Conservation (phyloP, 2,113 vertebrate genomes). For the Ameiurus melas region DNA sequence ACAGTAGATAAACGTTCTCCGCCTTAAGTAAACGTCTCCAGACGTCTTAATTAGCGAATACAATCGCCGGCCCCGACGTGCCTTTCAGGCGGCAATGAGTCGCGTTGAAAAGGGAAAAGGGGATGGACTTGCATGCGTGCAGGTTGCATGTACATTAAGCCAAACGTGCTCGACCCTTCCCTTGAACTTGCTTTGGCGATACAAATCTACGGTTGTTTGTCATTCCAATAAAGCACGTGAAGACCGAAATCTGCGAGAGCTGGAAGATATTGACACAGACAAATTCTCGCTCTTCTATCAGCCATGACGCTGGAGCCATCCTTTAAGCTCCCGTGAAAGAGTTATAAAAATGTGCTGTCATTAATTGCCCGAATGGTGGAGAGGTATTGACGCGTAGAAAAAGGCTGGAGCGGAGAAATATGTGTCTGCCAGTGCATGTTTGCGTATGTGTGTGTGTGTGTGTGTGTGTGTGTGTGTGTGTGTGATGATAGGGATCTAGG, state of each 20-base stretch:
- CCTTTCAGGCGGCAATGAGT: not conserved
- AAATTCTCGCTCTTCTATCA: slow-evolving; percentile 32
- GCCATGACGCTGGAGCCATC: slow-evolving; percentile 22
- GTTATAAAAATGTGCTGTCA: slow-evolving; percentile 47
- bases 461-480: slow-evolving; percentile 1
- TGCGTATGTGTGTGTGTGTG: slow-evolving; percentile 18
- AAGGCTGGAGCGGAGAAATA: slow-evolving; percentile 31
- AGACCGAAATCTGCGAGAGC: too few relatives aligned
- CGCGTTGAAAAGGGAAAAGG: not conserved
- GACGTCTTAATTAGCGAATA: not conserved
- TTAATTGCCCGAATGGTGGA: slow-evolving; percentile 36
- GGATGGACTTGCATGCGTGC: not conserved
- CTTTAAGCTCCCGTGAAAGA: slow-evolving; percentile 36
- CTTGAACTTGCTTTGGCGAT: too few relatives aligned
- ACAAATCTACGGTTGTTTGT: too few relatives aligned
- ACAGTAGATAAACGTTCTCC: not conserved
- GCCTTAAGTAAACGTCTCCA: not conserved
- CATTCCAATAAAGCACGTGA: too few relatives aligned
- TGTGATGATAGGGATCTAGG: slow-evolving; percentile 42
- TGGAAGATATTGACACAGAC: slow-evolving; percentile 36
- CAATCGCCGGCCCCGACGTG: not conserved
- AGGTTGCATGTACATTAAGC: not conserved
- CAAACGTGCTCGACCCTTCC: not conserved
- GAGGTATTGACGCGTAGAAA: slow-evolving; percentile 38
- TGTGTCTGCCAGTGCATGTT: not conserved